phyloP scores from a whole-genome alignment of 2,888 invertebrate species.

The Pyrgus malvae region DNA sequence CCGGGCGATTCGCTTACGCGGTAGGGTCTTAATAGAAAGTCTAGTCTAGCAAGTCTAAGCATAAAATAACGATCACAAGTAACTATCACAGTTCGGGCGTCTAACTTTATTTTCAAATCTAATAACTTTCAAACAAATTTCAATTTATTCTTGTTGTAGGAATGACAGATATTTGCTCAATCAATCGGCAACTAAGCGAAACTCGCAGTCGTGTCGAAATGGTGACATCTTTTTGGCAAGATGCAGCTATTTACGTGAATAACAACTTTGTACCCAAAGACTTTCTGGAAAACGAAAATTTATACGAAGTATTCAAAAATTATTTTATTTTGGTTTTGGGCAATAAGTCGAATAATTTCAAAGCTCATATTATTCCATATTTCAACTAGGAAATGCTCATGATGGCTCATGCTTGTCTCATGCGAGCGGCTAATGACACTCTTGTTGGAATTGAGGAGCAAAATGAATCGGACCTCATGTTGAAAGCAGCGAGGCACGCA shows the following conservation, averaged over 20 bases:
- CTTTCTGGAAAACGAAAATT: slow-evolving; percentile 52
- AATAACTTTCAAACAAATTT: too few relatives aligned
- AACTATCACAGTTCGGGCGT: too few relatives aligned
- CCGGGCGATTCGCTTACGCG: too few relatives aligned
- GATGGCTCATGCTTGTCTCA: slow-evolving; percentile 64
- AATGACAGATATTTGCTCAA: slow-evolving; percentile 56
- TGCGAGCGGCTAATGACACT: slow-evolving; percentile 47
- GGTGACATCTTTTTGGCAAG: slow-evolving; percentile 62
- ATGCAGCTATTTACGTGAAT: slow-evolving; percentile 64
- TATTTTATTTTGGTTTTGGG: background rate
- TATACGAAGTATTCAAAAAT: slow-evolving; percentile 51
- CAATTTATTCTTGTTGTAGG: too few relatives aligned
- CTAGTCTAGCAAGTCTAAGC: too few relatives aligned
- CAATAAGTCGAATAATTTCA: background rate
- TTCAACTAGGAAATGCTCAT: slow-evolving; percentile 58
- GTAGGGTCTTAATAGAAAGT: too few relatives aligned
- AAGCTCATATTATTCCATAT: background rate
- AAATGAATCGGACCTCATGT: slow-evolving; percentile 38
- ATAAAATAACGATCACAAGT: too few relatives aligned
- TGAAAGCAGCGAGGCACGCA: slow-evolving; percentile 64
- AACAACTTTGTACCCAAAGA: slow-evolving; percentile 63
- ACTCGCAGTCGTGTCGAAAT: slow-evolving; percentile 66
- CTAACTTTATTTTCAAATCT: too few relatives aligned
- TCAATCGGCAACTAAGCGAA: slow-evolving; percentile 64
- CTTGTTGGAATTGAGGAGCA: slow-evolving; percentile 41